Base-by-base conservation (phyloP, 2,888 invertebrate genomes). In the Brachypalpus laphriformis region DNA sequence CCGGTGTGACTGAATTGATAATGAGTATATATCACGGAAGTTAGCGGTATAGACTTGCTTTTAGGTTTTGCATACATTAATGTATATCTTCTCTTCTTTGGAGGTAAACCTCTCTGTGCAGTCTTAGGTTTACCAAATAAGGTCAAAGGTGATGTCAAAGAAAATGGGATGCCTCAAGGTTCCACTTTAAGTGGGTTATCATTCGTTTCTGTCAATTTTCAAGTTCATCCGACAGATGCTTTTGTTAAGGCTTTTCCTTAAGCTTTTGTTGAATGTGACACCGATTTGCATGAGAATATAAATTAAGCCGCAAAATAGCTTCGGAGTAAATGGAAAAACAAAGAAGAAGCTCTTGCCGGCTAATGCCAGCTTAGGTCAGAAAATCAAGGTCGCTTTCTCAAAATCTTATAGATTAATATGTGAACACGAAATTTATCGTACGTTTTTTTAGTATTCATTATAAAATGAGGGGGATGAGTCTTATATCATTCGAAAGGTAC, bases 121-220 rank as follows among this genome's bases (percentile, higher is more conserved):
- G 34, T 34, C 34, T 40, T 40, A 7, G 28, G 7, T n/a, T 6
- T 2, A 49, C 18, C 14, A 0, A 3, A 18, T 22, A 28, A 71
- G 57, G 71, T 71, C 49, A 47, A 14, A 9, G 56, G 1, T 45
- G 20, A 56, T 9, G 51, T 14, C 25, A 25, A 63, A 25, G 18
- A 9, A 42, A n/a, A 18, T 47, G 51, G 37, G 18, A n/a, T 72
- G 2, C 31, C 37, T 40, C 61, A 75, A 68, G 68, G 59, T 74
- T 54, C 22, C 34, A 20, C 20, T 42, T 56, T 57, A 56, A 22
- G 56, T 22, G 16, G 20, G 20, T 11, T 37, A 14, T 57, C n/a
- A 20, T 22, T 37, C 40, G 40, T 57, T 37, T 40, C 14, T 14
- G 1, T 42, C 11, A 16, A 42, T 45, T 16, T 11, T 14, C 22